Percentiles rank a stretch among this genome's conserved stretches.
These are phyloP conservation scores for Neotoma lepida DNA, from an alignment of 2,113 vertebrate species.

Conservation along the genomic window DNA sequence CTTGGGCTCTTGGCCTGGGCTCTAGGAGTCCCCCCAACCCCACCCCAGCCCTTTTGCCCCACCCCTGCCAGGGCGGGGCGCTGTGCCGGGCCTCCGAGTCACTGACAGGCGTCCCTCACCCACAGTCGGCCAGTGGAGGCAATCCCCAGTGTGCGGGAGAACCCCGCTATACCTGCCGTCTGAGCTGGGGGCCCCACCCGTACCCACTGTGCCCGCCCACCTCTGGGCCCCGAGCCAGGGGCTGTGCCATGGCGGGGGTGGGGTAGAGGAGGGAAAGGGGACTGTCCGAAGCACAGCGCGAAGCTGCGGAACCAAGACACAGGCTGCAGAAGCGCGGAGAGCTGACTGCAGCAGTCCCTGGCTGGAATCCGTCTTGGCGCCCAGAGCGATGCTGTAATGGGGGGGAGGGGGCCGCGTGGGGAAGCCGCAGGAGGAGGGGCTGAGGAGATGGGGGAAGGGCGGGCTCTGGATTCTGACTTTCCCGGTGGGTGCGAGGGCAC, in stretches of 20 bases:
- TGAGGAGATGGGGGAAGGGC: conserved; percentile 4
- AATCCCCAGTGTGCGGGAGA: conserved; percentile 47
- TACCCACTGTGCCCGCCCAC: conserved; percentile 66
- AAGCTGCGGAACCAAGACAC: conserved; percentile 66
- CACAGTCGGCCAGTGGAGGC: conserved; percentile 52
- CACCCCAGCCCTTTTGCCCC: conserved; percentile 26
- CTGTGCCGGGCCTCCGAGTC: conserved; percentile 55
- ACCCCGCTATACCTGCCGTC: conserved; percentile 59
- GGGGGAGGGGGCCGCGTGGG: background rate
- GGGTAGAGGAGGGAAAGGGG: conserved; percentile 13
- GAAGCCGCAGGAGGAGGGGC: conserved; percentile 65
- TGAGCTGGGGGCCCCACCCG: conserved; percentile 58
- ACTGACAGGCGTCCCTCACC: conserved; percentile 37
- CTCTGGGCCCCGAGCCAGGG: conserved; percentile 64
- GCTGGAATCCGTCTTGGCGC: conserved; percentile 74
- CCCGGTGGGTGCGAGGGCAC: background rate
- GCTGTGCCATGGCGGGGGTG: conserved; percentile 45
- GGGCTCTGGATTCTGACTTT: conserved; percentile 2
- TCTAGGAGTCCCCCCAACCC: background rate
- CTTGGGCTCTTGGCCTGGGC: conserved; percentile 28
- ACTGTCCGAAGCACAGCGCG: conserved; percentile 51
- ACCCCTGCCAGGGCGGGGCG: conserved; percentile 58
- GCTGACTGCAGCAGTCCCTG: conserved; percentile 76
- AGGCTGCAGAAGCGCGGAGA: conserved; percentile 66
- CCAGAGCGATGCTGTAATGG: conserved; percentile 71